Conservation (phyloP, 2,797 vertebrate genomes). For the Eupleurogrammus muticus region DNA sequence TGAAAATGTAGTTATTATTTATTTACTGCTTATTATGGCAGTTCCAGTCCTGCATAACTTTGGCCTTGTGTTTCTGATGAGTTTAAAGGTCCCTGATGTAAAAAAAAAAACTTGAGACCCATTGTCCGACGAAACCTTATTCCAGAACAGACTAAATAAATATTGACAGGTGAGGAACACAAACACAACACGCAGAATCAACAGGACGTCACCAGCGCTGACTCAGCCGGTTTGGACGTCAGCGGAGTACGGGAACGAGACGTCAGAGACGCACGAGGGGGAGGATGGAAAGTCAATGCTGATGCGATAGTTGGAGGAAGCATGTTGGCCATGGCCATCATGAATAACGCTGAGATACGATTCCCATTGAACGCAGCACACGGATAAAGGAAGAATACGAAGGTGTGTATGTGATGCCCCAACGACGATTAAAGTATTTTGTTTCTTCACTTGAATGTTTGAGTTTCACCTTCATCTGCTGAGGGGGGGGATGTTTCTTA, state of each 20-base stretch:
- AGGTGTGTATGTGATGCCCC: not conserved
- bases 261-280: not conserved
- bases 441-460: no score
- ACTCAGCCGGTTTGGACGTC: not conserved
- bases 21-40: no score
- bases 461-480: no score
- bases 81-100: no score
- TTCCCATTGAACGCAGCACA: not conserved
- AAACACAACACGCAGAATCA: conserved; percentile 19
- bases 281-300: not conserved
- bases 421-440: not conserved
- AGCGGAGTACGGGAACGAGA: not conserved
- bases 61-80: no score
- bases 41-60: no score
- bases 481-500: no score
- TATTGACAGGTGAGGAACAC: conserved; percentile 13
- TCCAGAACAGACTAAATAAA: conserved; percentile 14
- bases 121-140: conserved; percentile 1
- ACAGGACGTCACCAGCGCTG: not conserved
- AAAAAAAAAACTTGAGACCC: no score
- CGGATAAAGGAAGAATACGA: not conserved
- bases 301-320: not conserved
- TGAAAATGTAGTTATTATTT: no score
- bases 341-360: not conserved
- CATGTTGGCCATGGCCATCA: not conserved